phyloP scores from a whole-genome alignment of 2,888 invertebrate species.

The Macaria liturata region DNA sequence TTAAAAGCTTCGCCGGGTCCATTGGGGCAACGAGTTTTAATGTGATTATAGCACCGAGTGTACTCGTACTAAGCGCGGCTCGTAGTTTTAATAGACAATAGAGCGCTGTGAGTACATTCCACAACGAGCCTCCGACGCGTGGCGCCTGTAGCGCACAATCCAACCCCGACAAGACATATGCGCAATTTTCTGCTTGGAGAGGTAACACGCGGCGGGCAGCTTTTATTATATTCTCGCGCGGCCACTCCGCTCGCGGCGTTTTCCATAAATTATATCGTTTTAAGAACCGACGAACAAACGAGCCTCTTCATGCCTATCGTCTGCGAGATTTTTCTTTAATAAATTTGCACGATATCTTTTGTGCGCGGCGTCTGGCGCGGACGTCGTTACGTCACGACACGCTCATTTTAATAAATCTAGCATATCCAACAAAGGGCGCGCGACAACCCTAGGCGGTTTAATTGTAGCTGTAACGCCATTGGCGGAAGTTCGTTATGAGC shows the following conservation, averaged over 20 bases:
- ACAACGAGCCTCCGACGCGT: slow-evolving; percentile 12
- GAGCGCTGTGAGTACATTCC: slow-evolving; percentile 14
- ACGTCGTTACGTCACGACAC: slow-evolving; percentile 52
- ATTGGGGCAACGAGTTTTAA: slow-evolving; percentile 2
- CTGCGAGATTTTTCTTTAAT: slow-evolving; percentile 40
- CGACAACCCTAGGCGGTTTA: slow-evolving; percentile 56
- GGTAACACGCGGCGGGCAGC: slow-evolving; percentile 44
- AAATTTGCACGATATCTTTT: slow-evolving; percentile 46
- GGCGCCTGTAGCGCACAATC: slow-evolving; percentile 35
- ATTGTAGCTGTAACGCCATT: slow-evolving; percentile 58
- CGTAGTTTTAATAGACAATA: slow-evolving; percentile 24
- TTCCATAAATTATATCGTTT: slow-evolving; percentile 56
- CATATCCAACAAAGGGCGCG: slow-evolving; percentile 48
- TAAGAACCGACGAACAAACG: slow-evolving; percentile 52
- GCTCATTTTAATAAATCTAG: slow-evolving; percentile 48
- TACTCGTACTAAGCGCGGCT: slow-evolving; percentile 7
- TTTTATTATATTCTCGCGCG: slow-evolving; percentile 48
- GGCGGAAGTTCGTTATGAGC: slow-evolving; percentile 64
- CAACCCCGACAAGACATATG: slow-evolving; percentile 46
- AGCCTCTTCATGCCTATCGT: slow-evolving; percentile 47
- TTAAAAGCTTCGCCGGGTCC: not conserved
- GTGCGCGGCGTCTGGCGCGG: slow-evolving; percentile 43
- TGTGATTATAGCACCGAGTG: slow-evolving; percentile 2
- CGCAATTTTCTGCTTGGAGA: slow-evolving; percentile 52
- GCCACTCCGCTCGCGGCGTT: slow-evolving; percentile 37